Base-by-base conservation (phyloP, 2,888 invertebrate species). In the Rhorus exstirpatorius region DNA sequence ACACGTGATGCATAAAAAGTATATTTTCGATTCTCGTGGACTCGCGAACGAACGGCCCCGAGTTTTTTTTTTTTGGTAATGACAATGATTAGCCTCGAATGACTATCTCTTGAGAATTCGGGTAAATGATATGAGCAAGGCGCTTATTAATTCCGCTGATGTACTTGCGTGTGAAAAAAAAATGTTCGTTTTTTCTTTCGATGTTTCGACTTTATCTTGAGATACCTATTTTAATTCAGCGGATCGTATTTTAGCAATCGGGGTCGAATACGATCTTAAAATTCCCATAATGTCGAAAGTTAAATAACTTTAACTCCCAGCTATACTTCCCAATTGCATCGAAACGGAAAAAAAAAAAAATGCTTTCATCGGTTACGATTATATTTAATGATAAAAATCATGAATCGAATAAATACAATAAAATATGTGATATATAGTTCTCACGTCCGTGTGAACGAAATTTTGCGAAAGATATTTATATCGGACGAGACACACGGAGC, bases 11-110 rank as follows among this genome's bases (percentile, higher is more conserved):
- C 35, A 70, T 38, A 70, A 63, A 78, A 78, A 71, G 53, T 61
- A 35, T 26, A 46, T 74, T 49, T 3, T 31, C 14, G 6, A 24
- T 55, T 44, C 68, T 67, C 24, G 49, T 58, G 21, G 44, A 60
- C 53, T 31, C 53, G 31, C 21, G 60, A 61, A 68, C 60, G 58
- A 79, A 49, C 38, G 26, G 71, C 63, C 58, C 46, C 51, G 31
- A 41, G 19, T 3, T 0, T 26, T 3, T 0, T 26, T 35, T 41
- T 12, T 19, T 24, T 7, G 10, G 10, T 85, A 83, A 85, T 83
- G 63, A 84, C 74, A 77, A 81, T 85, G 65, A 85, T 85, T 79
- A 77, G 44, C 46, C 44, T 61, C 51, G 53, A 68, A 61, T 74
- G 65, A 75, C 72, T 60, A 71, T 60, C 71, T 17, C 24, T 38